Conservation (phyloP, 1,140 invertebrate species). For the Eupeodes corollae region DNA sequence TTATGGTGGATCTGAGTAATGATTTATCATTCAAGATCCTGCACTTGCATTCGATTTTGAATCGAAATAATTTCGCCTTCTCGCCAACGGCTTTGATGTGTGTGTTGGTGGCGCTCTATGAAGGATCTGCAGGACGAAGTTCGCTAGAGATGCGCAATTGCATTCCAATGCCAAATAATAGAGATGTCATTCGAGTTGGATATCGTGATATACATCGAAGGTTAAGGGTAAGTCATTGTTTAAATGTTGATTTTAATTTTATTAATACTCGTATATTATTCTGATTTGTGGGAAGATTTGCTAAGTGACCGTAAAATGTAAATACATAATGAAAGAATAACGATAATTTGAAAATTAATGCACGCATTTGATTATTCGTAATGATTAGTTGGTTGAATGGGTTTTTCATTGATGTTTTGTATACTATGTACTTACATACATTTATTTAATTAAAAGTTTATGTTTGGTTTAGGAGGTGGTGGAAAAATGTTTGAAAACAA, state of each 20-base stretch:
- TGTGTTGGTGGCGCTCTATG: conserved; percentile 62
- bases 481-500: no score
- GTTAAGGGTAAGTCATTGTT: conserved; percentile 47
- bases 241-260: background rate
- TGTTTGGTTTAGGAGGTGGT: no score
- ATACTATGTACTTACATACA: no score
- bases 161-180: conserved; percentile 54
- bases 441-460: no score
- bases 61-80: conserved; percentile 72
- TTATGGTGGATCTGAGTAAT: conserved; percentile 69
- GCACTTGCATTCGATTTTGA: conserved; percentile 50
- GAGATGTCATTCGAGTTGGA: conserved; percentile 57
- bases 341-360: no score
- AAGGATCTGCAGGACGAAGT: conserved; percentile 58
- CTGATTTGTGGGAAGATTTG: background rate
- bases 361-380: no score
- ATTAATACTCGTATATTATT: background rate
- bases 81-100: conserved; percentile 68
- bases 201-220: conserved; percentile 66
- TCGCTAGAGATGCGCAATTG: conserved; percentile 55
- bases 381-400: no score
- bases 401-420: no score
- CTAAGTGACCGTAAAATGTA: no score
- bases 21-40: conserved; percentile 58
- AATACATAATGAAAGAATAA: background rate